Evolutionary conservation across 2,113 vertebrate species (phyloP).

Genomic region (Prunella himalayana): DNA sequence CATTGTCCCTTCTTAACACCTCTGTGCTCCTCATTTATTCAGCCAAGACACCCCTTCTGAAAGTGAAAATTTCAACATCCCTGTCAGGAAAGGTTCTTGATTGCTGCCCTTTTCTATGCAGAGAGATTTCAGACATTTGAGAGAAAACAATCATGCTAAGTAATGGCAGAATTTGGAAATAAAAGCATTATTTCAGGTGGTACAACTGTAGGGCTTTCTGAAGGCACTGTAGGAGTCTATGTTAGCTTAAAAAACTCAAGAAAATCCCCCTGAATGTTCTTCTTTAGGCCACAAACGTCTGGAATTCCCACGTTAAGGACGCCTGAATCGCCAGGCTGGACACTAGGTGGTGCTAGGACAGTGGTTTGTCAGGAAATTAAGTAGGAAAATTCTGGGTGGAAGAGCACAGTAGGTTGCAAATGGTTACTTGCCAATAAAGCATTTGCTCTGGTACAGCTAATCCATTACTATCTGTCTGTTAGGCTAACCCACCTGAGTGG

Average conservation of each 20-base stretch:
- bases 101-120: background rate
- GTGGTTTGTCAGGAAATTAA: background rate
- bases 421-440: background rate
- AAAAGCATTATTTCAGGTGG: background rate
- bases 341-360: slow-evolving; percentile 60
- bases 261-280: background rate
- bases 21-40: background rate
- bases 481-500: background rate
- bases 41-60: background rate
- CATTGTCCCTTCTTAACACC: background rate
- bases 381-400: background rate
- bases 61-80: background rate
- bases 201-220: background rate
- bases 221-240: background rate
- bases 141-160: background rate
- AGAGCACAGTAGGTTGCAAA: background rate
- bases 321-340: background rate
- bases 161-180: background rate
- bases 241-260: background rate
- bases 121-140: background rate
- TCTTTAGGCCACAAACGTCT: fast-evolving
- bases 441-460: slow-evolving; percentile 8
- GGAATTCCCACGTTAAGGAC: fast-evolving
- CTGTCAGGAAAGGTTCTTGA: background rate
- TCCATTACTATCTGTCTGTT: background rate